Conservation (phyloP, 2,888 invertebrate species). For the Minunthozetes semirufus region DNA sequence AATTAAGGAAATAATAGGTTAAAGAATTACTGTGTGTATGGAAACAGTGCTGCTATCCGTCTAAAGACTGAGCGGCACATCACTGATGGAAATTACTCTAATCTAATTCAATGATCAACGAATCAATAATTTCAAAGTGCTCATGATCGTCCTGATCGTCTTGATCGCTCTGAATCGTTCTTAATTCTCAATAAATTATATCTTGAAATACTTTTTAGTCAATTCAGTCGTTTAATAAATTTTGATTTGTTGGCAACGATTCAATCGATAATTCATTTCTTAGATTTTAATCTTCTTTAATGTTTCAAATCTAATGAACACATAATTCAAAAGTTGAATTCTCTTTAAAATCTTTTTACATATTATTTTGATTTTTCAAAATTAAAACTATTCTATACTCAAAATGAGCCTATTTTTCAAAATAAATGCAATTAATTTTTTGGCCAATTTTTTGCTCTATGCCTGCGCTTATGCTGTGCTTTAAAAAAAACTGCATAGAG, state of each 20-base stretch:
- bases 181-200: not conserved
- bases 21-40: not conserved
- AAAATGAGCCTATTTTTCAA: conserved; percentile 13
- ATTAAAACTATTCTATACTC: not conserved
- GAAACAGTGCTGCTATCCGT: conserved; percentile 12
- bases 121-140: too few species aligned
- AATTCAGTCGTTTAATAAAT: not conserved
- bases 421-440: conserved; percentile 4
- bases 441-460: not conserved
- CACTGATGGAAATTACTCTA: too few species aligned
- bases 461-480: too few species aligned
- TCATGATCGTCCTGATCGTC: too few species aligned
- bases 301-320: not conserved
- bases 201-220: not conserved
- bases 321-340: not conserved
- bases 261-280: conserved; percentile 8
- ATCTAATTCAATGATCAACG: too few species aligned
- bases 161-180: too few species aligned
- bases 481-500: not conserved
- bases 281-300: not conserved
- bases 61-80: not conserved
- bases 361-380: not conserved
- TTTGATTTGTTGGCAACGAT: not conserved
- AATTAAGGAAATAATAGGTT: not conserved
- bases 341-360: not conserved